Base-by-base conservation (phyloP, 2,797 vertebrate genomes). In the Sebastes glaucus region DNA sequence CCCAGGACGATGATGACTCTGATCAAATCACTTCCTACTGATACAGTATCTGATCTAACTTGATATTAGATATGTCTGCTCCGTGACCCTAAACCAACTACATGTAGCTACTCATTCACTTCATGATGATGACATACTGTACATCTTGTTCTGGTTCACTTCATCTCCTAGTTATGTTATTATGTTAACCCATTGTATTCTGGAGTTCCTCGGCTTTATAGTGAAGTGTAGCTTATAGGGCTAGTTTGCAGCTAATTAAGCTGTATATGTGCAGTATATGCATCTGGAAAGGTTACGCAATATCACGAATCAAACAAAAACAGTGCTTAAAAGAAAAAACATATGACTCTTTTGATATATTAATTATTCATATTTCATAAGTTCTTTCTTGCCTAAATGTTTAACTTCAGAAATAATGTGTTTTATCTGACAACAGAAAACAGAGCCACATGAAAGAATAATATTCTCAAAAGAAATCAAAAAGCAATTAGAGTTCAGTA, bases 1-100 rank as follows among this genome's bases (percentile, higher is more conserved):
- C 7, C 18, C 38, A 11, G 14, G 35, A 71, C 35, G 59, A 7
- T 6, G 28, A 57, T 30, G 53, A 72, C 56, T 84, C 68, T 46
- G 32, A 81, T 84, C 59, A 68, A 71, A 65, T 77, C 23, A 35
- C 67, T 57, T 69, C 25, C 23, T 33, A 7, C 20, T 52, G 42
- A 71, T 11, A 35, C 30, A 62, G 60, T 62, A 22, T n/a, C 30
- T 63, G 42, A 65, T 25, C 22, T 57, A 49, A 87, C 16, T 9
- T 76, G 11, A 57, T 23, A 52, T 55, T 46, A 38, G 27, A 74
- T 20, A 69, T 5, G 11, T 80, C 66, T 74, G 42, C 35, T 72
- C 14, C 0, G 10, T 32, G 46, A 74, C 53, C 10, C 28, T 63
- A 38, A 33, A 57, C 22, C 64, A 59, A 77, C 11, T 2, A 65